These are phyloP conservation scores for Trichonephila clavata DNA, from an alignment of 1,140 invertebrate species.

Conservation along the genomic window DNA sequence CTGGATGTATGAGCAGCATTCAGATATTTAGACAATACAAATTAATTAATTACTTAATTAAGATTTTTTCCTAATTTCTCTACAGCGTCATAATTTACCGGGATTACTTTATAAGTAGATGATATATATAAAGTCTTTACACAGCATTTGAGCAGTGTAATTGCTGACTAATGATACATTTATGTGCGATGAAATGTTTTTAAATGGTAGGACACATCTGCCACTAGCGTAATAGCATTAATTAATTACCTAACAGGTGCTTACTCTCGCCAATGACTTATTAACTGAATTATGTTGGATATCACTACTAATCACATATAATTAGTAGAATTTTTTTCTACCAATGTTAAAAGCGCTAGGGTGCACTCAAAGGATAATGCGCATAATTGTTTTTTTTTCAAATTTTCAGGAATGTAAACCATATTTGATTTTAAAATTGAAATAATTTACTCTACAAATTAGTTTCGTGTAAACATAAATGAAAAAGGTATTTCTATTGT, in stretches of 20 bases:
- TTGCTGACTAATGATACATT: conserved; percentile 42
- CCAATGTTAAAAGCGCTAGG: neutral
- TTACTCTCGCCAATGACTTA: conserved; percentile 24
- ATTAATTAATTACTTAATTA: no score
- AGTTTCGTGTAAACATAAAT: no score
- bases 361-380: neutral
- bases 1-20: no score
- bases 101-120: neutral
- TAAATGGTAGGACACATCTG: conserved; percentile 47
- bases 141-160: neutral
- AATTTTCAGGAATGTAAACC: neutral
- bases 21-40: no score
- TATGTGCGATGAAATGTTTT: conserved; percentile 29
- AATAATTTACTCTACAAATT: neutral
- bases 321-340: neutral
- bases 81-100: no score
- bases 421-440: neutral
- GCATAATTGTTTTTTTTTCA: neutral
- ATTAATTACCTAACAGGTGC: conserved; percentile 50
- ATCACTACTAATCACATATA: conserved; percentile 14
- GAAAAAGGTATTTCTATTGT: no score
- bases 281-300: conserved; percentile 42
- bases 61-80: no score
- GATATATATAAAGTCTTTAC: neutral
- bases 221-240: conserved; percentile 42